Conservation (phyloP, 2,888 invertebrate species). For the Oxytorus armatus region DNA sequence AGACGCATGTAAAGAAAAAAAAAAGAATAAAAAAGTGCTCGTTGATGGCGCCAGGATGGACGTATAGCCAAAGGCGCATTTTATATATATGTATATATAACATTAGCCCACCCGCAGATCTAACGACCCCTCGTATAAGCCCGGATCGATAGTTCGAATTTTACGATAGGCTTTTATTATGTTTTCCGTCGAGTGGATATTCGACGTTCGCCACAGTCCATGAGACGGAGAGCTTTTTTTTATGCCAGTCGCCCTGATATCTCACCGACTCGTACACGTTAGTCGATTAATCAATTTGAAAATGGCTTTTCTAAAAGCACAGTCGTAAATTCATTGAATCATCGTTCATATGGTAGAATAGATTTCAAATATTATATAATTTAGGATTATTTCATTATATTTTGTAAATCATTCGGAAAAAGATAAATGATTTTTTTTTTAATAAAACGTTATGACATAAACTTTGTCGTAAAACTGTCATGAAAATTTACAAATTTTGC, state of each 20-base stretch:
- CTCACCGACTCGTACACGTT: background rate
- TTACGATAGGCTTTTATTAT: conserved; percentile 70
- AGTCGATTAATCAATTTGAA: background rate
- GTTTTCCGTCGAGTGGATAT: conserved; percentile 62
- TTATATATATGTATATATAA: conserved; percentile 21
- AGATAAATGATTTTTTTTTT: no score
- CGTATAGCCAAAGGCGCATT: background rate
- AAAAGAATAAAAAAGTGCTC: conserved; percentile 12
- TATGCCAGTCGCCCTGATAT: background rate
- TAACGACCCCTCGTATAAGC: conserved; percentile 66
- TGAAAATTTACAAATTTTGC: no score
- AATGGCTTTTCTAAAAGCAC: background rate
- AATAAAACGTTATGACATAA: no score
- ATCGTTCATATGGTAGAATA: background rate
- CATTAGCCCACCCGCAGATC: conserved; percentile 36
- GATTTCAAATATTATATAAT: background rate
- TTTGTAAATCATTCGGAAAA: no score
- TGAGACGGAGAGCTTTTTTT: background rate
- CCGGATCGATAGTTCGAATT: conserved; percentile 65
- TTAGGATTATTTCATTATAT: no score
- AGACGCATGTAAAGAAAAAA: conserved; percentile 22
- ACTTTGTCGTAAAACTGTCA: no score
- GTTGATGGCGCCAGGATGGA: conserved; percentile 26
- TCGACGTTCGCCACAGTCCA: conserved; percentile 16
- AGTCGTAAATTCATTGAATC: background rate